These are phyloP conservation scores for Ophioderma brevispina DNA, from an alignment of 35 echinoderm and acorn worm genomes.

Conservation along the genomic window DNA sequence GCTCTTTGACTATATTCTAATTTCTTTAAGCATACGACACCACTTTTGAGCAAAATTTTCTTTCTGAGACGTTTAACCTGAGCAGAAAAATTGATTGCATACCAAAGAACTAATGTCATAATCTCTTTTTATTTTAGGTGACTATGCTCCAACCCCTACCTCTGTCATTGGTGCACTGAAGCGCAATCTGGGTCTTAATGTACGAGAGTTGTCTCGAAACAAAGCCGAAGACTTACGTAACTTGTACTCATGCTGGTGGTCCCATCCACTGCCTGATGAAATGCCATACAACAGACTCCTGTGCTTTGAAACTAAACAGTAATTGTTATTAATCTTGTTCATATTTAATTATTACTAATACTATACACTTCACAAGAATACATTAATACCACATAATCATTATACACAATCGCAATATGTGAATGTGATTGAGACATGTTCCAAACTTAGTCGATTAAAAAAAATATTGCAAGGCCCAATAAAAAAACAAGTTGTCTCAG, in stretches of 20 bases:
- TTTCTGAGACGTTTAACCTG: too few relatives aligned
- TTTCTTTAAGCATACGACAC: too few relatives aligned
- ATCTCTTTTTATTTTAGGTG: constrained; percentile 30
- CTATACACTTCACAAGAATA: neutral
- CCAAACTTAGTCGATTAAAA: neutral
- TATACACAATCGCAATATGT: neutral
- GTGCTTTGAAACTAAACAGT: constrained; percentile 93
- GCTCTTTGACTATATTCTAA: too few relatives aligned
- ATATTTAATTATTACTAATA: neutral
- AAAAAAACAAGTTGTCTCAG: too few relatives aligned
- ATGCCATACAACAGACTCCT: constrained; percentile 78
- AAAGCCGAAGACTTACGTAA: constrained; percentile 86
- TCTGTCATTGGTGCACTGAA: constrained; percentile 88
- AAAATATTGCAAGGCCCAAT: neutral
- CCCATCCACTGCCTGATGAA: constrained; percentile 56
- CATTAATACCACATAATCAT: neutral
- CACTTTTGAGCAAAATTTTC: too few relatives aligned
- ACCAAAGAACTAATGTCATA: too few relatives aligned
- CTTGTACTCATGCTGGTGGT: constrained; percentile 90
- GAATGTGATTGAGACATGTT: neutral
- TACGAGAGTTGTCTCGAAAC: constrained; percentile 39
- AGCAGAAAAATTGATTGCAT: too few relatives aligned
- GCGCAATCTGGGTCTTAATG: constrained; percentile 54
- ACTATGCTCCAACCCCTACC: constrained; percentile 56
- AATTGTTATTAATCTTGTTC: too few relatives aligned